Conservation (phyloP, 1,140 invertebrate genomes). For the Drosophila malerkotliana region DNA sequence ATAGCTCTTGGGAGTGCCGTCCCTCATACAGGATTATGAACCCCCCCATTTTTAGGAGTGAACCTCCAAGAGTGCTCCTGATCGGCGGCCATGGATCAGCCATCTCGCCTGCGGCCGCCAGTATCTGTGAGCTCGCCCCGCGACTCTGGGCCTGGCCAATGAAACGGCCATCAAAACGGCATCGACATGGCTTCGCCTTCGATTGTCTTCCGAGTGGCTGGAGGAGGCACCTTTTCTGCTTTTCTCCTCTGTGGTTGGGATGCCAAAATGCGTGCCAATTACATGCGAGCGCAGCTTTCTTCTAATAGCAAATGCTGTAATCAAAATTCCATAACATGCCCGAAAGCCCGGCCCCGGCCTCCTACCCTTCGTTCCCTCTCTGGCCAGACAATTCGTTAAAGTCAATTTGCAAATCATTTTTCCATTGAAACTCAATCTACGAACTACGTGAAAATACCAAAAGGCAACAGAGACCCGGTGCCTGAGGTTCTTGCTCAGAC, state of each 20-base stretch:
- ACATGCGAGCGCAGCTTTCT: conserved; percentile 39
- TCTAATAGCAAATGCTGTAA: conserved; percentile 70
- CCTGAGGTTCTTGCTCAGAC: conserved; percentile 4
- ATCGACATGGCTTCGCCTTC: conserved; percentile 46
- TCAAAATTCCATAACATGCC: conserved; percentile 76
- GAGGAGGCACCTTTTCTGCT: conserved; percentile 14
- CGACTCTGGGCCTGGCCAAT: conserved; percentile 28
- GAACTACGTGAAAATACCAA: conserved; percentile 78
- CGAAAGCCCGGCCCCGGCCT: conserved; percentile 25
- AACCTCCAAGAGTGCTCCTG: conserved; percentile 47
- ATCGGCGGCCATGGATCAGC: conserved; percentile 50
- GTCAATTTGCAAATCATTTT: conserved; percentile 84
- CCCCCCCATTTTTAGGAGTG: conserved; percentile 5
- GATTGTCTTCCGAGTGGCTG: conserved; percentile 25
- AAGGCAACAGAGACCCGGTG: conserved; percentile 51
- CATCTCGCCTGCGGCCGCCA: conserved; percentile 28
- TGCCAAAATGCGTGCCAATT: conserved; percentile 72
- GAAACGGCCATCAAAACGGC: conserved; percentile 54
- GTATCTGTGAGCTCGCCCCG: conserved; percentile 22
- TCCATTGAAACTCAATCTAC: conserved; percentile 83
- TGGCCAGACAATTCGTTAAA: conserved; percentile 78
- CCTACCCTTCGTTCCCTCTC: conserved; percentile 37
- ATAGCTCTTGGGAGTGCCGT: neutral
- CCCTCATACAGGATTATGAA: neutral
- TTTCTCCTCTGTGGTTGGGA: conserved; percentile 2